These are phyloP conservation scores for Alviniconcha strummeri DNA, from an alignment of 2,888 invertebrate species.

Conservation along the genomic window DNA sequence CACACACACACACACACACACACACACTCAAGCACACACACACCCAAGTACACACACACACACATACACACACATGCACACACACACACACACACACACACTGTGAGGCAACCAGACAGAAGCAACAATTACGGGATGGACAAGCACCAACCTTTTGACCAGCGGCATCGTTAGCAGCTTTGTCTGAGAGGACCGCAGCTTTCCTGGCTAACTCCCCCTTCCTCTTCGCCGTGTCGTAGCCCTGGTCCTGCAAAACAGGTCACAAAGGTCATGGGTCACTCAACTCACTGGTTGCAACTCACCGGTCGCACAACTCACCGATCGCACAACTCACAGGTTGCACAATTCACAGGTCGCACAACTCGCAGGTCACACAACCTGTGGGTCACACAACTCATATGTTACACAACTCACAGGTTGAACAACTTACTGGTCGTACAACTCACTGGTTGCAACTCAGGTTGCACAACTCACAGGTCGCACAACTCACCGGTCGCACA, in stretches of 20 bases:
- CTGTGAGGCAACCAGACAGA: not conserved
- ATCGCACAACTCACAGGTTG: too few species aligned
- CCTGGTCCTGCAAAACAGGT: constrained; percentile 56
- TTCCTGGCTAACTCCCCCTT: constrained; percentile 38
- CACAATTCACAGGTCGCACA: too few species aligned
- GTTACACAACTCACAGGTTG: too few species aligned
- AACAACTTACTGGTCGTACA: too few species aligned
- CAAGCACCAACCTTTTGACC: not conserved
- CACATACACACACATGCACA: not conserved
- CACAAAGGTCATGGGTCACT: too few species aligned
- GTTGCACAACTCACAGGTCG: too few species aligned
- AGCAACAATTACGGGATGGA: not conserved
- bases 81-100: not conserved
- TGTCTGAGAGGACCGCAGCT: constrained; percentile 17
- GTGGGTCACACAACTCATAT: too few species aligned
- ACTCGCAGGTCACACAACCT: too few species aligned
- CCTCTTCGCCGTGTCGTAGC: constrained; percentile 62
- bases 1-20: not conserved
- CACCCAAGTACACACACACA: not conserved
- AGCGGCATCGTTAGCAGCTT: not conserved
- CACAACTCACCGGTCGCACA: too few species aligned
- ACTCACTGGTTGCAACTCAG: too few species aligned
- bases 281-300: too few species aligned
- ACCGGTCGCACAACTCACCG: too few species aligned
- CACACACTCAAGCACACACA: not conserved